Base-by-base conservation (phyloP, 1,140 invertebrate species). In the Helicoverpa armigera region DNA sequence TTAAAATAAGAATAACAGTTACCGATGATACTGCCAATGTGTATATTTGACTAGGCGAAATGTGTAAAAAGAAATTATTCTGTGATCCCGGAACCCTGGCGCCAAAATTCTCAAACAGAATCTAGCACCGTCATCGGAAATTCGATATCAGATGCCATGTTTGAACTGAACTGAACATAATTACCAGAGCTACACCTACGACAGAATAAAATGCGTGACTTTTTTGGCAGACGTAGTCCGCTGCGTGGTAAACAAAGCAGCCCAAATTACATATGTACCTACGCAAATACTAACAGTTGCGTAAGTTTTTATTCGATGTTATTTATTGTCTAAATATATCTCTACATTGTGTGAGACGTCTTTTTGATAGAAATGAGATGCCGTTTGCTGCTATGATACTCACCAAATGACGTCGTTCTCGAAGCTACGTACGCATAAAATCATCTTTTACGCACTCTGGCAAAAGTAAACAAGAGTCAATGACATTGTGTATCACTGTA, bases 121-220 rank as follows among this genome's bases (percentile, higher is more conserved):
- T 14, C 10, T n/a, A 67, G 63, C 48, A 48, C 63, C 14, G 63
- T 43, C n/a, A 69, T 69, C 50, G 43, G 35, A 63, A 50, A 63
- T 61, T 48, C 18, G 74, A 76, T 63, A 76, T 76, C 29, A 12
- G 23, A 48, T 43, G 58, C 72, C 35, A 48, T 35, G 2, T 74
- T 74, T 58, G 29, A 35, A 60, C 31, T 60, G 51, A 29, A 35
- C 51, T 54, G 54, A 63, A 63, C 11, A 29, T 16, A 50, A 63
- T 50, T 76, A 76, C 74, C 61, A 48, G 35, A 43, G 73, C 73
- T 74, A 43, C 18, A 29, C 31, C 65, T 72, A 65, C 60, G 61
- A 77, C 61, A 63, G 48, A 54, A 77, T 13, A 65, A 77, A 65
- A 65, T 67, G 75, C 75, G 75, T 77, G 61, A 67, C 75, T 77